phyloP scores from a whole-genome alignment of 2,113 vertebrate species.

The Syngnathus typhle region DNA sequence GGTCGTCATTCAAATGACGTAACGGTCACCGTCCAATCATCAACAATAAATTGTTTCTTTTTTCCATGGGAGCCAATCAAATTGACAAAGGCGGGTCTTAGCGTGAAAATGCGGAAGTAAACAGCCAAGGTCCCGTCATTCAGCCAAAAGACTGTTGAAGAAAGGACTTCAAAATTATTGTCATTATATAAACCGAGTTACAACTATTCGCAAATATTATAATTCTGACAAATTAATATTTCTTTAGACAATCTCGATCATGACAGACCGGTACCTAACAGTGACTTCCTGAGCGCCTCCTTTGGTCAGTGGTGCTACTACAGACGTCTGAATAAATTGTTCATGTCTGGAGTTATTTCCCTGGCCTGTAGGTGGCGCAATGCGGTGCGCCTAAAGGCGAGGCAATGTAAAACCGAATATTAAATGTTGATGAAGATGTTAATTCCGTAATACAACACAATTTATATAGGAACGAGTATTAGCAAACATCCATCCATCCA shows the following conservation, averaged over 20 bases:
- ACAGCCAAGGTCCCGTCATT: not conserved
- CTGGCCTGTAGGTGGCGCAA: conserved; percentile 31
- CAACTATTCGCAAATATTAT: not conserved
- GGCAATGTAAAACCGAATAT: not conserved
- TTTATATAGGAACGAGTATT: too few species aligned
- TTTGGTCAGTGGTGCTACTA: conserved; percentile 24
- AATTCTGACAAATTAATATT: not conserved
- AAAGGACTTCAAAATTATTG: not conserved
- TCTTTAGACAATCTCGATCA: not conserved
- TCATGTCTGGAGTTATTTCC: not conserved
- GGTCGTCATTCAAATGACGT: conserved; percentile 5
- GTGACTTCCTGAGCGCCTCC: conserved; percentile 29
- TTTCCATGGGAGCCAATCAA: conserved; percentile 20
- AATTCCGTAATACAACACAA: too few species aligned
- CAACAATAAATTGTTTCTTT: not conserved
- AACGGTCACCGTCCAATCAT: conserved; percentile 26
- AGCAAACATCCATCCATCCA: too few species aligned
- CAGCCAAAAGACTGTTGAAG: not conserved
- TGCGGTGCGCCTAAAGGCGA: not conserved
- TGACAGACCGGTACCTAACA: not conserved
- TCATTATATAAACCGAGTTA: not conserved
- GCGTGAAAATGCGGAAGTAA: conserved; percentile 27
- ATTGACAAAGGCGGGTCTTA: not conserved
- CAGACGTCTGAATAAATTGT: not conserved
- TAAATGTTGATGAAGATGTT: too few species aligned